Evolutionary conservation across 1,140 invertebrate genomes (phyloP).

Genomic region (Sinella curviseta): DNA sequence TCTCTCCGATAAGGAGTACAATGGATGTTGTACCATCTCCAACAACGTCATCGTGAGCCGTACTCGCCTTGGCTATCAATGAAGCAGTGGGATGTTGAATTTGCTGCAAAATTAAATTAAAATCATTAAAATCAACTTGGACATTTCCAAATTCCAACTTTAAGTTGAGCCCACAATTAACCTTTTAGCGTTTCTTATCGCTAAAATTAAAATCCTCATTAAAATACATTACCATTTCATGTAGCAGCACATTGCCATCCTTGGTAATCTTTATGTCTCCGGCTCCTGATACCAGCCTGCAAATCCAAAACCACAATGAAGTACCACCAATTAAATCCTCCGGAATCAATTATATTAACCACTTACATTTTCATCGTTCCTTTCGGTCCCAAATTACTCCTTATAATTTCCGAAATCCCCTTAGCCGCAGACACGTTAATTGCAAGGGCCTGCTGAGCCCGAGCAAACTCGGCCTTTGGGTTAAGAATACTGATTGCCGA

Average conservation of each 20-base stretch:
- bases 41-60: conserved; percentile 98
- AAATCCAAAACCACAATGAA: conserved; percentile 44
- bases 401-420: conserved; percentile 99
- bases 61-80: conserved; percentile 94
- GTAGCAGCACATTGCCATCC: conserved; percentile 96
- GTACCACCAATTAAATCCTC: neutral
- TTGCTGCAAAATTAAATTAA: conserved; percentile 69
- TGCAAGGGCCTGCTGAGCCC: conserved; percentile 90
- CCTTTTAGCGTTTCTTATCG: neutral
- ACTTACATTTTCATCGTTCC: conserved; percentile 99
- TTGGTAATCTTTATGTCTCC: conserved; percentile 99
- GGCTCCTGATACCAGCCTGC: conserved; percentile 94
- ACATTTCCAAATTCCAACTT: neutral
- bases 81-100: conserved; percentile 99
- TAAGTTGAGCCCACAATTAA: neutral
- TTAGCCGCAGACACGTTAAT: conserved; percentile 96
- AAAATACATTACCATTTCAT: conserved; percentile 80
- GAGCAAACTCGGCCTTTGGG: conserved; percentile 98
- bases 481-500: conserved; percentile 93
- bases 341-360: neutral
- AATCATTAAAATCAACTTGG: neutral
- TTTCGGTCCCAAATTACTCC: conserved; percentile 96
- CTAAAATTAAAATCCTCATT: neutral
- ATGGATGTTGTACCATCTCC: conserved; percentile 99
- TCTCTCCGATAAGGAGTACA: conserved; percentile 94